phyloP scores from a whole-genome alignment of 2,113 vertebrate genomes.

The Pteropus alecto region DNA sequence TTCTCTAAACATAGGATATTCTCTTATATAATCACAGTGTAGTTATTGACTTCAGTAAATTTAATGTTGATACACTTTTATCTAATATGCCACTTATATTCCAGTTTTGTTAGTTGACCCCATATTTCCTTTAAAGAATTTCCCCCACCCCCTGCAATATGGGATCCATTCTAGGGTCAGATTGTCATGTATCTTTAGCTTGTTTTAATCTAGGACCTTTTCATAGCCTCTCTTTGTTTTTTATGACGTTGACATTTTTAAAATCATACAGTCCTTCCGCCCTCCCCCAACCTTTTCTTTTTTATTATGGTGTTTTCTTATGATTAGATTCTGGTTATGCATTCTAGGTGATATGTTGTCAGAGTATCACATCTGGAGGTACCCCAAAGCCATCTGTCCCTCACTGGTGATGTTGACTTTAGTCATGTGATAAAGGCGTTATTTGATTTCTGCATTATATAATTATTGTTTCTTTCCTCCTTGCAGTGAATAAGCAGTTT shows the following conservation, averaged over 20 bases:
- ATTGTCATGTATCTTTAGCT: neutral
- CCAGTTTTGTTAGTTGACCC: neutral
- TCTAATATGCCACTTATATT: neutral
- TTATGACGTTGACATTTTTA: neutral
- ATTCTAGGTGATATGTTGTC: neutral
- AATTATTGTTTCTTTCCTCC: neutral
- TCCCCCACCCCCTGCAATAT: neutral
- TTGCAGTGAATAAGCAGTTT: constrained; percentile 28
- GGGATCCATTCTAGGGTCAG: neutral
- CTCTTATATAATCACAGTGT: neutral
- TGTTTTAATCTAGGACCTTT: neutral
- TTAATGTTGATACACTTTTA: neutral
- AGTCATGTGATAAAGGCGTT: neutral
- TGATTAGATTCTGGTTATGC: neutral
- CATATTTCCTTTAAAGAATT: neutral
- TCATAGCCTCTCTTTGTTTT: neutral
- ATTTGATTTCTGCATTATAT: neutral
- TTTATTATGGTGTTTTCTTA: neutral
- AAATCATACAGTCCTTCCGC: neutral
- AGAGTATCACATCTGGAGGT: neutral
- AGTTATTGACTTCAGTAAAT: neutral
- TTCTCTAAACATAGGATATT: neutral
- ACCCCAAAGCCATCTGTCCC: neutral
- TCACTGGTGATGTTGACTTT: neutral
- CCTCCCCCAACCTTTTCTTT: neutral